Conservation (phyloP, 1,140 invertebrate genomes). For the Drosophila ohnishii region DNA sequence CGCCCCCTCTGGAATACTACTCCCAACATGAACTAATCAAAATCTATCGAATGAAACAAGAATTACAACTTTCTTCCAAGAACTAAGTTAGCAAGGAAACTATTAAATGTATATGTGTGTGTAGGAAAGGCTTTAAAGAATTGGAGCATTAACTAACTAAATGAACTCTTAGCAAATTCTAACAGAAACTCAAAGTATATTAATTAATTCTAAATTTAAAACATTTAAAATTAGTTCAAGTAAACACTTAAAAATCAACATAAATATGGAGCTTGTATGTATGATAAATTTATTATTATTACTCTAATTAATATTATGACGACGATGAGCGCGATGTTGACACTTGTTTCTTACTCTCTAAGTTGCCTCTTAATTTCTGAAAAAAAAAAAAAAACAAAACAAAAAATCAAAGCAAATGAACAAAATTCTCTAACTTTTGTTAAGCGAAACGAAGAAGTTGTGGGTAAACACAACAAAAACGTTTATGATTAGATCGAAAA, state of each 20-base stretch:
- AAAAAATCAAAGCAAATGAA: conserved; percentile 38
- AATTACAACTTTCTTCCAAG: conserved; percentile 73
- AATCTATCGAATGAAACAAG: conserved; percentile 55
- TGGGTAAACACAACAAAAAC: conserved; percentile 18
- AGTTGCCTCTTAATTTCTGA: conserved; percentile 53
- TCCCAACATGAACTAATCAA: conserved; percentile 65
- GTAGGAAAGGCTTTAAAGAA: conserved; percentile 70
- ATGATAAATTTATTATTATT: conserved; percentile 73
- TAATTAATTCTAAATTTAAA: conserved; percentile 77
- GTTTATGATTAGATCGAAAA: conserved; percentile 47
- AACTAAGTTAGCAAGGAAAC: conserved; percentile 68
- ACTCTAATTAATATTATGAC: conserved; percentile 56
- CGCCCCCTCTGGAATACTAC: conserved; percentile 11
- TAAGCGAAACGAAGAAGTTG: conserved; percentile 47
- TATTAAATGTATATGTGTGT: conserved; percentile 73
- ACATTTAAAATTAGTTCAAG: conserved; percentile 74
- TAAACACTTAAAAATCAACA: conserved; percentile 47
- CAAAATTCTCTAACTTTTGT: conserved; percentile 53
- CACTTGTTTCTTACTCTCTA: conserved; percentile 59
- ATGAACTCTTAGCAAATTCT: conserved; percentile 75
- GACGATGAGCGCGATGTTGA: conserved; percentile 43
- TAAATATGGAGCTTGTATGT: conserved; percentile 76
- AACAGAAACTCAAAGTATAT: conserved; percentile 76
- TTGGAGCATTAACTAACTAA: conserved; percentile 53
- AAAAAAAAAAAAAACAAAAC: conserved; percentile 3